Evolutionary conservation across 2,888 invertebrate species (phyloP), one percentile per base, ranked within the genome.

Genomic region (Copidosoma aretas): DNA sequence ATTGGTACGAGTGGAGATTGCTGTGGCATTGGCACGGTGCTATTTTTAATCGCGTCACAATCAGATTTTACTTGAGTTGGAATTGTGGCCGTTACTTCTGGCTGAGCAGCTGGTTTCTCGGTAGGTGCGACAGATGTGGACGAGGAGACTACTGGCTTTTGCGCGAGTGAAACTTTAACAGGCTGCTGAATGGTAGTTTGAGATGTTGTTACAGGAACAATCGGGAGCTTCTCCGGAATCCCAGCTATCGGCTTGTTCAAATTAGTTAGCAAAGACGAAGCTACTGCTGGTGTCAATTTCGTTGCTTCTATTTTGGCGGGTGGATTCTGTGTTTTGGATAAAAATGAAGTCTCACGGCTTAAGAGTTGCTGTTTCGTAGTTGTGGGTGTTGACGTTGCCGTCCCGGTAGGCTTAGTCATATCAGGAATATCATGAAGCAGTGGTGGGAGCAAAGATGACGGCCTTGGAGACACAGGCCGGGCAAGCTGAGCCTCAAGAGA

Each of bases 401-500:
- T 72, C 1, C 67, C 52, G 8, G 75, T 63, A 17, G 77, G 71
- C 56, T 81, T 81, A 5, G 74, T 75, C 15, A 77, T 70, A 3
- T 14, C 14, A 32, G 83, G 78, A 2, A 82, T 79, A 62, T 85
- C 85, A 66, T 86, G 86, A 68, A 86, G 79, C 32, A 86, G 78
- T 3, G 87, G 86, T 14, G 88, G 87, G 67, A 88, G 77, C 21
- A 88, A 80, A 1, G 86, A 84, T 1, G 87, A 85, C 19, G 87
- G 85, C 1, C 87, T 87, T 2, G 89, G 86, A 32, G 89, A 87
- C 84, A 91, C 90, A 0, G 93, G 91, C 60, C 92, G 87, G 0
- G 92, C 92, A 69, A 93, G 78, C 78, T 93, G 93, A 0, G 91
- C 92, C 81, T 93, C 93, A 70, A 92, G 80, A 0, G 91, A 92